Base-by-base conservation (phyloP, 1,140 invertebrate species). In the Magallana angulata region DNA sequence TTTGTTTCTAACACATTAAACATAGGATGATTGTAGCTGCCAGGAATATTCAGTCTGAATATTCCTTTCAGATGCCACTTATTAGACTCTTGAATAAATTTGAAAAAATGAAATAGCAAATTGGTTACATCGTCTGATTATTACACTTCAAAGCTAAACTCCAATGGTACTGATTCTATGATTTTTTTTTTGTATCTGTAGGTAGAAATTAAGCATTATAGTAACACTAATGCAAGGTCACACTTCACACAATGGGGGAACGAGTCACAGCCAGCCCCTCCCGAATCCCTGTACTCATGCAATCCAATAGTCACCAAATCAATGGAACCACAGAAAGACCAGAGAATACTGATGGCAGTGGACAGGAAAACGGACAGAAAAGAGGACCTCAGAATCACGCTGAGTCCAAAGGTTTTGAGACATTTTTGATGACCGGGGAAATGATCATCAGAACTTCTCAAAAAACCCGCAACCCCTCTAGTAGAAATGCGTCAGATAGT, bases 391-490 rank as follows among this genome's bases (percentile, higher is more conserved):
- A 86, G 85, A 86, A 7, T 87, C 88, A 36, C 57, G 57, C 59
- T 62, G 91, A 91, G 82, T 90, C 92, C 18, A 93, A 92, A 89
- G 92, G 93, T 11, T 94, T 94, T 92, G 94, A 94, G 86, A 94
- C 94, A 84, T 94, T 94, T 92, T 88, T 94, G 14, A 94, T 95
- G 93, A 95, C 94, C 56, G 94, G 94, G 82, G 94, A 95, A 87
- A 94, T 93, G 92, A 94, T 95, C 14, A 94, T 95, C 57, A 92
- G 91, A 85, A 95, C 93, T 56, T 90, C 93, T 12, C 91, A 92
- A 30, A 92, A 92, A 89, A 58, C 68, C 56, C 60, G 91, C 89
- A 71, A 87, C 48, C 58, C 64, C 30, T 68, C 80, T 82, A 86
- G 89, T 90, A 90, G 91, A 71, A 90, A 90, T 87, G 87, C 90